Conservation (phyloP, 1,140 invertebrate genomes). For the Zophobas atratus region DNA sequence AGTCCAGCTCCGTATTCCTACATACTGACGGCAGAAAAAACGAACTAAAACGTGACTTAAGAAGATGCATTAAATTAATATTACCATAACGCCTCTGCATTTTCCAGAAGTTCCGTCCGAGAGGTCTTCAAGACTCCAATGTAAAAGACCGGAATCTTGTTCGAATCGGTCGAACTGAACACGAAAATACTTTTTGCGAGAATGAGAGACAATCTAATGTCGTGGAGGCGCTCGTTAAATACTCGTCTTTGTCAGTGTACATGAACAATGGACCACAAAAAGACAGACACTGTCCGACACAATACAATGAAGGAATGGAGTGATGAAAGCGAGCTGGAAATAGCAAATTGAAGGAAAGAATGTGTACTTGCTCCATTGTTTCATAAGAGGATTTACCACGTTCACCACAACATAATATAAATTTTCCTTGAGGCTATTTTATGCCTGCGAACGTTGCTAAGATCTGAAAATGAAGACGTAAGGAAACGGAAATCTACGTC, state of each 20-base stretch:
- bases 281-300: conserved; percentile 32
- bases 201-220: conserved; percentile 41
- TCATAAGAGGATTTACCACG: conserved; percentile 27
- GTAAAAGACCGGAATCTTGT: not conserved
- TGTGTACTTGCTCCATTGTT: conserved; percentile 20
- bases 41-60: too few relatives aligned
- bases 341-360: conserved; percentile 42
- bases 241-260: conserved; percentile 46
- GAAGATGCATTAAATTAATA: too few relatives aligned
- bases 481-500: conserved; percentile 10
- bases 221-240: conserved; percentile 34
- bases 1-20: too few relatives aligned
- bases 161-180: conserved; percentile 3
- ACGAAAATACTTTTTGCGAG: conserved; percentile 36
- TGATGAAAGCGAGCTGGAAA: conserved; percentile 44
- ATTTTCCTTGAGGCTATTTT: conserved; percentile 18
- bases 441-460: not conserved
- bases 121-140: too few relatives aligned
- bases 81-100: too few relatives aligned
- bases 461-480: not conserved
- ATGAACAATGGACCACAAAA: conserved; percentile 46
- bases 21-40: too few relatives aligned
- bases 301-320: conserved; percentile 44
- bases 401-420: conserved; percentile 4
- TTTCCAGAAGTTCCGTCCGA: too few relatives aligned